Base-by-base conservation (phyloP, 2,113 vertebrate species). In the Anser cygnoides region DNA sequence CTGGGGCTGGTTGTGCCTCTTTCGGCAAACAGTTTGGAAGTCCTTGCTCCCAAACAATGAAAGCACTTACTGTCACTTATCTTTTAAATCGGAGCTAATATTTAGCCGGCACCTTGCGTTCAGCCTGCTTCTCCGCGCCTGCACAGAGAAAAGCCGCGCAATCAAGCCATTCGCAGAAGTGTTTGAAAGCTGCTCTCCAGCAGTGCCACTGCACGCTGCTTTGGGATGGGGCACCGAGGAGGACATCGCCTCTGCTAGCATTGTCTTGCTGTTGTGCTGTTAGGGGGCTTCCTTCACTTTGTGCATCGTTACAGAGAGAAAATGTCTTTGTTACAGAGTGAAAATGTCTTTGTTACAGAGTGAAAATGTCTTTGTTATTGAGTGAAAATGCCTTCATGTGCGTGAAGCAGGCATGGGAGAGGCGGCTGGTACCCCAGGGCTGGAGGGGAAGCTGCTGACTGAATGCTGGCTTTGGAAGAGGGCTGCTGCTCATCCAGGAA, bases 81-180 rank as follows among this genome's bases (percentile, higher is more conserved):
- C 78, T 76, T 62, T 83, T 80, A 85, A 70, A 88, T 93, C 59
- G 35, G 43, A 72, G 50, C 44, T 93, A 75, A 43, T 73, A 61
- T 91, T 90, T 85, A 90, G 78, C 58, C 41, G 26, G 22, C 52
- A 41, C 62, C 57, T 90, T 57, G 77, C 15, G 18, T 84, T 65
- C 71, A 65, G 52, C 22, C 70, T 67, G 52, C 33, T 74, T 35
- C 87, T 67, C 58, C 58, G 49, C 46, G 74, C 39, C 70, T 72
- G 74, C 57, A 4, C 18, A 44, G 54, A 87, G 74, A 35, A 63
- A 37, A 87, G 46, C 73, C 1, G 0, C 43, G 44, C 63, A 61
- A 7, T 26, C 59, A 11, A 37, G 61, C 41, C 63, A n/a, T 3
- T 76, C 73, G 9, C n/a, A 35, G 63, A 22, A 82, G 31, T 44